Conservation (phyloP, 2,888 invertebrate species). For the Thymelicus acteon region DNA sequence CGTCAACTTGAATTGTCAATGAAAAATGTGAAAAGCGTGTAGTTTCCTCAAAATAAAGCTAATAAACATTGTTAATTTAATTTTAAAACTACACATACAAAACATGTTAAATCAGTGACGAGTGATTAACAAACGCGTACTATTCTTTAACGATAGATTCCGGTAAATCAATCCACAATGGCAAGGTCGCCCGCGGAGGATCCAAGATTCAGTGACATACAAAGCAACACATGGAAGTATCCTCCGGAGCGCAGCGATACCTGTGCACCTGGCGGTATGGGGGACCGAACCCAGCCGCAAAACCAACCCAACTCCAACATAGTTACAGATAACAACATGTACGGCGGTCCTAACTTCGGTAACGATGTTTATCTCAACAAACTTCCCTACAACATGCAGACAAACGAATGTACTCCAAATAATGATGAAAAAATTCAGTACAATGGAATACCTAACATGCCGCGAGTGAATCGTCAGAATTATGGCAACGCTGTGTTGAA, state of each 20-base stretch:
- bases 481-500: conserved; percentile 78
- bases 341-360: conserved; percentile 62
- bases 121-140: conserved; percentile 38
- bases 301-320: conserved; percentile 59
- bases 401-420: conserved; percentile 60
- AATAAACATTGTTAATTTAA: conserved; percentile 27
- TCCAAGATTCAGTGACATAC: conserved; percentile 74
- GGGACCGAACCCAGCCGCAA: conserved; percentile 66
- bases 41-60: conserved; percentile 28
- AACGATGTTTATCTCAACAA: conserved; percentile 76
- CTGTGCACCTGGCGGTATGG: conserved; percentile 65
- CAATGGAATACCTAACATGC: conserved; percentile 59
- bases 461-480: conserved; percentile 64
- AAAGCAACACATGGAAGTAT: conserved; percentile 79
- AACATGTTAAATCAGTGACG: conserved; percentile 37
- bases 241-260: conserved; percentile 70
- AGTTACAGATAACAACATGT: conserved; percentile 69
- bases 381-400: conserved; percentile 64
- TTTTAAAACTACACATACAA: conserved; percentile 10
- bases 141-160: conserved; percentile 31
- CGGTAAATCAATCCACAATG: conserved; percentile 72
- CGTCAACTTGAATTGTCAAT: conserved; percentile 37
- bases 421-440: conserved; percentile 68
- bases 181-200: conserved; percentile 83
- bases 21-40: conserved; percentile 60